phyloP scores from a whole-genome alignment of 2,888 invertebrate genomes.

The Drymonia ruficornis region DNA sequence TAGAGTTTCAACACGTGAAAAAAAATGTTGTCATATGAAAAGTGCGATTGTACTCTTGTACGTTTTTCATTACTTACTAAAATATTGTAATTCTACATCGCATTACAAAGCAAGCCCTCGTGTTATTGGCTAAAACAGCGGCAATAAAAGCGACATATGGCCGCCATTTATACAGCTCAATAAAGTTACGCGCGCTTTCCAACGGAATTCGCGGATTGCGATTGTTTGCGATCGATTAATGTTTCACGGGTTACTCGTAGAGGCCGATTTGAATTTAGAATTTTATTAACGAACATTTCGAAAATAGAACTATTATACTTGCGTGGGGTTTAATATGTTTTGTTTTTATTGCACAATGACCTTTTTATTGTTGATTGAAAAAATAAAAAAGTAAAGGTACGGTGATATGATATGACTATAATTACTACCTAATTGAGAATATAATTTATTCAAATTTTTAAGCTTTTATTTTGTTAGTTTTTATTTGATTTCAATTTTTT shows the following conservation, averaged over 20 bases:
- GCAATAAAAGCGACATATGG: conserved; percentile 54
- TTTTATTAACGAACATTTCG: conserved; percentile 10
- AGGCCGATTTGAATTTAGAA: conserved; percentile 5
- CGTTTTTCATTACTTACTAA: background rate
- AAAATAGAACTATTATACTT: background rate
- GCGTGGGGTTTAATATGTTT: conserved; percentile 1
- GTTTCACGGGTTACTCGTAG: conserved; percentile 11
- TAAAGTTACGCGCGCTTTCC: conserved; percentile 33
- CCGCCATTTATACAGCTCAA: conserved; percentile 41
- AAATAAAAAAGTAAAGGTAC: no score
- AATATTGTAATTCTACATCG: background rate
- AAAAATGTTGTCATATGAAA: no score
- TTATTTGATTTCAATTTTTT: no score
- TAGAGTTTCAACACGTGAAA: no score
- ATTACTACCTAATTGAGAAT: no score
- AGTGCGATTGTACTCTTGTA: no score
- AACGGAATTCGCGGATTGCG: conserved; percentile 47
- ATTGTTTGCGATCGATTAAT: conserved; percentile 44
- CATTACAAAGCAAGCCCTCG: background rate
- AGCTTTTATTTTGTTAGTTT: no score
- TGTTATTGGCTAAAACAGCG: conserved; percentile 1
- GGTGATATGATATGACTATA: no score
- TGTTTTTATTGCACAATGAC: no score
- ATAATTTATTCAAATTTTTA: no score
- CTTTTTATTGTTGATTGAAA: no score